Evolutionary conservation across 2,888 invertebrate species (phyloP).

Genomic region (Coelopa pilipes): DNA sequence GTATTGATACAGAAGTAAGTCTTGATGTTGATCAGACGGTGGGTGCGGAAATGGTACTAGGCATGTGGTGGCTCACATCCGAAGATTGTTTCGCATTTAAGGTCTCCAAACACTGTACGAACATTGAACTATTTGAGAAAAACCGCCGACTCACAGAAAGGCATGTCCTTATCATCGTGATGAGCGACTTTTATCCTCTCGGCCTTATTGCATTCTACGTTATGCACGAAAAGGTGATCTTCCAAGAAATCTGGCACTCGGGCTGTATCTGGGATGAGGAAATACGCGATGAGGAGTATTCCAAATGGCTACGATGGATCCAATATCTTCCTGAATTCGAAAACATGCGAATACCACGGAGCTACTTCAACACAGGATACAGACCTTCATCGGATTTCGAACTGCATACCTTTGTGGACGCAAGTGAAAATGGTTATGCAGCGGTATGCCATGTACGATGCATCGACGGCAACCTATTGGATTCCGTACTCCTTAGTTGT

Average conservation of each 20-base stretch:
- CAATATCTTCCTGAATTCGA: conserved; percentile 37
- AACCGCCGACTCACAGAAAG: too few relatives aligned
- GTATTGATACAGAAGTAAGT: too few relatives aligned
- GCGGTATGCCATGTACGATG: conserved; percentile 37
- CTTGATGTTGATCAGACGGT: too few relatives aligned
- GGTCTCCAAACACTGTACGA: conserved; percentile 29
- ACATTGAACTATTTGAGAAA: too few relatives aligned
- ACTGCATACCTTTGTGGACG: conserved; percentile 41
- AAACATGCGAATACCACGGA: conserved; percentile 36
- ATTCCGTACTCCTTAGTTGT: conserved; percentile 30
- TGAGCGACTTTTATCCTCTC: too few relatives aligned
- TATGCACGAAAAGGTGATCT: conserved; percentile 34
- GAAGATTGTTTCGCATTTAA: conserved; percentile 3
- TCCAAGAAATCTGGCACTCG: conserved; percentile 41
- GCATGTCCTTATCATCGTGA: too few relatives aligned
- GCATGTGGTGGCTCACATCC: conserved; percentile 3
- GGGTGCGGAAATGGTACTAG: too few relatives aligned
- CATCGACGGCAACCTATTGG: not conserved
- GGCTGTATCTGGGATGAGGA: conserved; percentile 39
- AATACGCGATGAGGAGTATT: conserved; percentile 36
- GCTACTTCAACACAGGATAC: conserved; percentile 27
- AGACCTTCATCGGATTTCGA: conserved; percentile 21
- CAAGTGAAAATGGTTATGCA: conserved; percentile 39
- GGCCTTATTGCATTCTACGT: conserved; percentile 35
- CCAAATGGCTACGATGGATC: conserved; percentile 40